A percentile compares a stretch with the other conserved stretches of the same genome.
Evolutionary conservation across 1,140 invertebrate genomes (phyloP).

Genomic region (Lysiphlebus fabarum): DNA sequence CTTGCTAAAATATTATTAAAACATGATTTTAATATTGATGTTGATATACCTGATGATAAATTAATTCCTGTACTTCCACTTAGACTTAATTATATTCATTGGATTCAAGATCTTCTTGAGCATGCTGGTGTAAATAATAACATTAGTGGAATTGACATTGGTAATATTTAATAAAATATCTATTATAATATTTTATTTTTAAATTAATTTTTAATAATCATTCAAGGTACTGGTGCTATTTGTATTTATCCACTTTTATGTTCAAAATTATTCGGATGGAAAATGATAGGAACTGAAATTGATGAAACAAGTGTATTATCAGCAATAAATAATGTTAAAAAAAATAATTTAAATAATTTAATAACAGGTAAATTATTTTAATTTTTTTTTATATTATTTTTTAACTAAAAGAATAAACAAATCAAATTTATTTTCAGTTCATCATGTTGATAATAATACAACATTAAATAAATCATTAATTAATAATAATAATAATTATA

Average conservation of each 20-base stretch:
- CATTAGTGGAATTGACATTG: slow-evolving; percentile 69
- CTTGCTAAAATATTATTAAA: slow-evolving; percentile 79
- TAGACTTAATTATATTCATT: slow-evolving; percentile 91
- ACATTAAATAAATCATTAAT: slow-evolving; percentile 56
- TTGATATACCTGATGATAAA: slow-evolving; percentile 77
- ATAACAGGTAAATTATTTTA: slow-evolving; percentile 76
- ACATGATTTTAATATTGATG: slow-evolving; percentile 81
- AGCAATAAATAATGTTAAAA: slow-evolving; percentile 74
- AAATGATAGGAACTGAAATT: slow-evolving; percentile 84
- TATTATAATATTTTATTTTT: too few relatives aligned
- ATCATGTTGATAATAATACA: slow-evolving; percentile 50
- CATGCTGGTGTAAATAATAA: slow-evolving; percentile 24
- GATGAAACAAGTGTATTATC: slow-evolving; percentile 68
- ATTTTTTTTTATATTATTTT: too few relatives aligned
- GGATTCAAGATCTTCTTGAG: slow-evolving; percentile 83
- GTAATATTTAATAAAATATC: too few relatives aligned
- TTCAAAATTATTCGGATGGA: slow-evolving; percentile 76
- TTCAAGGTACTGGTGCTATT: slow-evolving; percentile 86
- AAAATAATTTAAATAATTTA: slow-evolving; percentile 68
- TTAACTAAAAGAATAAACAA: too few relatives aligned
- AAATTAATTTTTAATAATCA: too few relatives aligned
- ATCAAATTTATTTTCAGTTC: too few relatives aligned
- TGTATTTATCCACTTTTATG: slow-evolving; percentile 89
- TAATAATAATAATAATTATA: slow-evolving; percentile 52
- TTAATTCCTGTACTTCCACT: slow-evolving; percentile 89